Evolutionary conservation across 2,113 vertebrate genomes (phyloP).

Genomic region (Xiphophorus maculatus): DNA sequence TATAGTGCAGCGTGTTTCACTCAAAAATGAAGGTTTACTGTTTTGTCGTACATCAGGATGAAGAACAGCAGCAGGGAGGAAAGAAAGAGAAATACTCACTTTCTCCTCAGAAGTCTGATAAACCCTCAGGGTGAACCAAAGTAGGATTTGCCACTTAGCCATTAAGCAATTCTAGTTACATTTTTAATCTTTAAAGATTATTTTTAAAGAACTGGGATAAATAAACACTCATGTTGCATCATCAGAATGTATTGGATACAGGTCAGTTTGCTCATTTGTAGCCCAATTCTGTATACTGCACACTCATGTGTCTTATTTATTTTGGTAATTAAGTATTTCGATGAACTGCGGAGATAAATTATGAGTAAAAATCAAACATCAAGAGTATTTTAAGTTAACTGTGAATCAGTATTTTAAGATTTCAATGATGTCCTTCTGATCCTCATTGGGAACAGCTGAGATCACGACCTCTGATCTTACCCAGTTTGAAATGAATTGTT

Average conservation of each 20-base stretch:
- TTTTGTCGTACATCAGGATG: slow-evolving; percentile 53
- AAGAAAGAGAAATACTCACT: slow-evolving; percentile 20
- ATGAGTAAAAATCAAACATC: neutral
- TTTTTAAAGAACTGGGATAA: neutral
- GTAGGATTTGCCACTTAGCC: slow-evolving; percentile 36
- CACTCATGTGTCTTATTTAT: neutral
- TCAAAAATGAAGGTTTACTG: slow-evolving; percentile 53
- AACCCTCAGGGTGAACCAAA: slow-evolving; percentile 43
- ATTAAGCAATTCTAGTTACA: slow-evolving; percentile 27
- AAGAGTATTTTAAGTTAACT: neutral
- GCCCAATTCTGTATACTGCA: neutral
- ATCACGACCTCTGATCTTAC: too few relatives aligned
- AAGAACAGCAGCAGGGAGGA: slow-evolving; percentile 32
- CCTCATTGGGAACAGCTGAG: neutral
- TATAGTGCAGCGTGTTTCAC: slow-evolving; percentile 50
- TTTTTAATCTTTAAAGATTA: neutral
- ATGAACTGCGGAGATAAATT: neutral
- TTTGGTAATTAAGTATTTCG: neutral
- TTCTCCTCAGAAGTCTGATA: slow-evolving; percentile 49
- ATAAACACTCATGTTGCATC: too few relatives aligned
- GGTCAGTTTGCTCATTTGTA: neutral
- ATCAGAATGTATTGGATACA: neutral
- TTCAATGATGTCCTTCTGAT: neutral
- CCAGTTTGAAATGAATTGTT: too few relatives aligned
- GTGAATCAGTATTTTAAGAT: neutral